phyloP scores from a whole-genome alignment of 2,888 invertebrate genomes.

The Protodeltote pygarga region DNA sequence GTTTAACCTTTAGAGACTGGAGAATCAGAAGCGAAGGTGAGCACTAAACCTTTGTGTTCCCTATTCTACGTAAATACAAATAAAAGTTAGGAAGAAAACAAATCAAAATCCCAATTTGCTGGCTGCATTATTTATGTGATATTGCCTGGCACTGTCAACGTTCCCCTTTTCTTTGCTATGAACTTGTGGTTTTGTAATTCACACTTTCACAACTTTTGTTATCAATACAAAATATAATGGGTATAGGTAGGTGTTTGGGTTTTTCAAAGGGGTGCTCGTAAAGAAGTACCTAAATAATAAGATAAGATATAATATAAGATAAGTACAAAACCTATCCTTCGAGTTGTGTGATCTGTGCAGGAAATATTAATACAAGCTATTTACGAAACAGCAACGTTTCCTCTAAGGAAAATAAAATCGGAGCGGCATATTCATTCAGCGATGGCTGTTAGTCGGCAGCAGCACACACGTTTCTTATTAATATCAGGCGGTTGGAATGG shows the following conservation, averaged over 20 bases:
- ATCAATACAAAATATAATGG: constrained; percentile 58
- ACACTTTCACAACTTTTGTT: constrained; percentile 73
- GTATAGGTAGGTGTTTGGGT: constrained; percentile 11
- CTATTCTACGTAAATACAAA: constrained; percentile 73
- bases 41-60: constrained; percentile 64
- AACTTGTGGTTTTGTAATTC: constrained; percentile 74
- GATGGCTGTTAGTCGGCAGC: constrained; percentile 60
- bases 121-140: constrained; percentile 86
- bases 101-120: constrained; percentile 85
- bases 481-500: constrained; percentile 84
- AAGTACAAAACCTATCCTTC: no score
- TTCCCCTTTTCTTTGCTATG: constrained; percentile 80
- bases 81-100: constrained; percentile 85
- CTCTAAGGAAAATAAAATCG: constrained; percentile 57
- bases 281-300: constrained; percentile 10
- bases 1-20: constrained; percentile 58
- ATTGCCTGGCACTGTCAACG: constrained; percentile 77
- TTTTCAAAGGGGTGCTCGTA: background rate
- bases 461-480: constrained; percentile 85
- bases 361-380: constrained; percentile 25
- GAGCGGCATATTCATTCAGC: constrained; percentile 58
- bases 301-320: constrained; percentile 26
- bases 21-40: constrained; percentile 46
- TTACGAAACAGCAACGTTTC: constrained; percentile 25
- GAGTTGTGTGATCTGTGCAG: no score